A percentile compares a stretch with the other conserved stretches of the same genome.
These are phyloP conservation scores for Nycticebus coucang DNA, from an alignment of 2,113 vertebrate species.

Conservation along the genomic window DNA sequence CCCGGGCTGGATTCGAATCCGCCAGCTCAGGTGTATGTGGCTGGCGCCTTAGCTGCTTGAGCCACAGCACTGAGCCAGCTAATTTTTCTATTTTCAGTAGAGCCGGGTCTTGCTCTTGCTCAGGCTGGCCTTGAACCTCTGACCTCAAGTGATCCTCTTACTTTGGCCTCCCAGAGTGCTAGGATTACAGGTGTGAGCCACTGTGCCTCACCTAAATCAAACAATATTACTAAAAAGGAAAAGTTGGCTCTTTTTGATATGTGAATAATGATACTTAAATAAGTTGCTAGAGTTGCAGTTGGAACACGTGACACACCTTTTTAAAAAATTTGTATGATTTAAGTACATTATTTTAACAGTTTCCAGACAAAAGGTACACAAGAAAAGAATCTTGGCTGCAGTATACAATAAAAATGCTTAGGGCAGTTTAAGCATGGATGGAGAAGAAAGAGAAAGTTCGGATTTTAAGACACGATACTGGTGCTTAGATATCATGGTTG, in stretches of 20 bases:
- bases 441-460: background rate
- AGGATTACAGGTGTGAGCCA: too few relatives aligned
- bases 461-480: conserved; percentile 7
- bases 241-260: conserved; percentile 31
- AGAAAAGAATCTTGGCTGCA: background rate
- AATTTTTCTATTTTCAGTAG: too few relatives aligned
- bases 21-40: too few relatives aligned
- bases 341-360: conserved; percentile 46
- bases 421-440: background rate
- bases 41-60: too few relatives aligned
- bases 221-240: background rate
- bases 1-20: too few relatives aligned
- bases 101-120: too few relatives aligned
- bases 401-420: background rate
- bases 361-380: background rate
- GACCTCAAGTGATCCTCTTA: too few relatives aligned
- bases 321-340: background rate
- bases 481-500: background rate
- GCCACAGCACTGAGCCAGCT: too few relatives aligned
- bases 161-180: too few relatives aligned
- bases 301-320: background rate
- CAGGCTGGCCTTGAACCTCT: too few relatives aligned
- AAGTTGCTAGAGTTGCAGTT: conserved; percentile 4
- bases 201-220: background rate
- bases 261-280: background rate